These are phyloP conservation scores for Eulithis prunata DNA, from an alignment of 2,888 invertebrate genomes.

Conservation along the genomic window DNA sequence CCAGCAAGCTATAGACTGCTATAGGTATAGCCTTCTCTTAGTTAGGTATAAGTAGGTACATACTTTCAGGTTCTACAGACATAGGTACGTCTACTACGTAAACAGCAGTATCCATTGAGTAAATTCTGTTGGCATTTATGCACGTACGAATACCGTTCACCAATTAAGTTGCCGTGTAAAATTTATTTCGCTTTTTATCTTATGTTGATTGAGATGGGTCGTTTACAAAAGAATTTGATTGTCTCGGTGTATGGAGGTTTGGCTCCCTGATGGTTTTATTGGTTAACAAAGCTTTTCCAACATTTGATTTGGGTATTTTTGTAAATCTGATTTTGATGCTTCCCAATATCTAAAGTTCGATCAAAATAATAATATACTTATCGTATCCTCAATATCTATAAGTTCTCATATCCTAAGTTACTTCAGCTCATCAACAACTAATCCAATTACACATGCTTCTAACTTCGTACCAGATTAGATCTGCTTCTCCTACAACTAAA, in stretches of 20 bases:
- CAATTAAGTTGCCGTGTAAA: slow-evolving; percentile 32
- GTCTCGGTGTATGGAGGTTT: slow-evolving; percentile 1
- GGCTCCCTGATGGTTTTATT: not conserved
- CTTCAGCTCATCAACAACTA: not conserved
- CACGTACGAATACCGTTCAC: slow-evolving; percentile 27
- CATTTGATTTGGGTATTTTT: no score
- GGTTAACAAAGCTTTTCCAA: not conserved
- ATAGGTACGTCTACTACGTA: not conserved
- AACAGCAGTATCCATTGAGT: slow-evolving; percentile 28
- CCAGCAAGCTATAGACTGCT: slow-evolving; percentile 5
- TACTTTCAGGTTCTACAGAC: no score
- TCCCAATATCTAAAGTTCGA: no score
- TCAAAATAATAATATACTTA: no score
- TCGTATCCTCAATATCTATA: no score
- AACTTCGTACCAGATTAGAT: not conserved
- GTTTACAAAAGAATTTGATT: slow-evolving; percentile 26
- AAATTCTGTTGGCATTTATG: slow-evolving; percentile 32
- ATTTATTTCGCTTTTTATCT: slow-evolving; percentile 30
- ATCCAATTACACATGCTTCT: not conserved
- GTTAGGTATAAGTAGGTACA: not conserved
- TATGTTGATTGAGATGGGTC: slow-evolving; percentile 28
- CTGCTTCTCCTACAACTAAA: not conserved
- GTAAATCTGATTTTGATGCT: no score
- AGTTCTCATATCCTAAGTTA: not conserved
- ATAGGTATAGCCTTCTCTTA: no score